phyloP scores from a whole-genome alignment of 2,113 vertebrate genomes.

The Crypturellus undulatus region DNA sequence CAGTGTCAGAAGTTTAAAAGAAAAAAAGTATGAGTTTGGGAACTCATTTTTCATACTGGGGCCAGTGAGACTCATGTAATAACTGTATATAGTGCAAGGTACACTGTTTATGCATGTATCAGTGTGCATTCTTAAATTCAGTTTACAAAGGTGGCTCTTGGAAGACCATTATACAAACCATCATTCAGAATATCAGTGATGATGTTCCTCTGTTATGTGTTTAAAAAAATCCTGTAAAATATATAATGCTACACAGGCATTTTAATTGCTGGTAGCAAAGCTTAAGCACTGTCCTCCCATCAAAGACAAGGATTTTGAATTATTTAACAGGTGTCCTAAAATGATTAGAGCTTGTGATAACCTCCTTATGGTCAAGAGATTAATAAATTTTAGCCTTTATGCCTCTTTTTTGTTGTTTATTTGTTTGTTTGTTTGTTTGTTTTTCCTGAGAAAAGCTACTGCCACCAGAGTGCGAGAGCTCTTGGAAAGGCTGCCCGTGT shows the following conservation, averaged over 20 bases:
- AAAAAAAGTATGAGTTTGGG: background rate
- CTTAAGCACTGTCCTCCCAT: no score
- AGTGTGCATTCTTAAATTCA: background rate
- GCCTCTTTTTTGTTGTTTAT: no score
- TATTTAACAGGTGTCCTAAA: background rate
- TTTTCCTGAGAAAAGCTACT: background rate
- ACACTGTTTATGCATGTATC: rapidly evolving
- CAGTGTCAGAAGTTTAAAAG: background rate
- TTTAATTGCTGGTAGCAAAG: background rate
- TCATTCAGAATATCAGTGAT: background rate
- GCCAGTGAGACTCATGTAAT: background rate
- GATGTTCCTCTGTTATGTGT: background rate
- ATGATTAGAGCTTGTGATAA: no score
- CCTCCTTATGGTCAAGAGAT: no score
- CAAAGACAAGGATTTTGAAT: background rate
- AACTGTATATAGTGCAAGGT: background rate
- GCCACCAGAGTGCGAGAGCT: background rate
- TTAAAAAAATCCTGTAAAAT: background rate
- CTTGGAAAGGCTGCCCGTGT: background rate
- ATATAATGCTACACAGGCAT: background rate
- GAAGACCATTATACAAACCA: background rate
- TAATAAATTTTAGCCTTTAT: no score
- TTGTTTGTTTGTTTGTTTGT: no score
- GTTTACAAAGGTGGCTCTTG: background rate
- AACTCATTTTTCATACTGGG: background rate